A percentile compares a stretch with the other conserved stretches of the same genome.
Evolutionary conservation across 2,113 vertebrate genomes (phyloP).

Genomic region (Parotia lawesii): DNA sequence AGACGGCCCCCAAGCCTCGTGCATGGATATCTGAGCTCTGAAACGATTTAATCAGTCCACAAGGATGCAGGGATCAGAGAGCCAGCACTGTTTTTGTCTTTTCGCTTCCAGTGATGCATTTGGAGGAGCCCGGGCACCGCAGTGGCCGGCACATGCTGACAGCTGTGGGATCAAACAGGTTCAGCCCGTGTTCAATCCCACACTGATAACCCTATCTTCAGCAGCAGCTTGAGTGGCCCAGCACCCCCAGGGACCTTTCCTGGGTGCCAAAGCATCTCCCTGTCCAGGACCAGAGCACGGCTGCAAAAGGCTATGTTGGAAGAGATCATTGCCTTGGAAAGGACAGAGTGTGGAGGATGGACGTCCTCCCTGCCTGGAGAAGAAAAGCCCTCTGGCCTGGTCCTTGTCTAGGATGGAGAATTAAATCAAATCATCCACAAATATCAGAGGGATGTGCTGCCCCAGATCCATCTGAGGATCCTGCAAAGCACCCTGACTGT

Average conservation of each 20-base stretch:
- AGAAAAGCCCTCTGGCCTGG: neutral
- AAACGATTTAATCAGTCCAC: neutral
- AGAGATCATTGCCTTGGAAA: neutral
- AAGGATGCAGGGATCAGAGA: neutral
- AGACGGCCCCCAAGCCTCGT: neutral
- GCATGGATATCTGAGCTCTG: neutral
- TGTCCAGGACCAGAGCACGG: neutral
- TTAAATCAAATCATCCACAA: neutral
- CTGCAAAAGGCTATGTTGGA: neutral
- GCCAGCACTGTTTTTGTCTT: neutral
- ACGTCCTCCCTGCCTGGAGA: neutral
- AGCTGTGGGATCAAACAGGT: neutral
- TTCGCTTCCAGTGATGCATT: neutral
- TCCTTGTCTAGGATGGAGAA: neutral
- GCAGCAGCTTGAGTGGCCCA: neutral
- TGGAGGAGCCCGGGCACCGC: neutral
- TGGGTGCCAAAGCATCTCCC: conserved; percentile 1
- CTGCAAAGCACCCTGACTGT: neutral
- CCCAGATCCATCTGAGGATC: neutral
- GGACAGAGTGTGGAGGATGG: neutral
- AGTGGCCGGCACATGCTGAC: neutral
- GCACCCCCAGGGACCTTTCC: neutral
- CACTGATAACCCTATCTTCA: conserved; percentile 23
- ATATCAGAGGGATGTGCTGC: neutral
- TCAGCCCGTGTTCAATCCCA: neutral